Evolutionary conservation across 2,888 invertebrate species (phyloP).

Genomic region (Andrena camellia): DNA sequence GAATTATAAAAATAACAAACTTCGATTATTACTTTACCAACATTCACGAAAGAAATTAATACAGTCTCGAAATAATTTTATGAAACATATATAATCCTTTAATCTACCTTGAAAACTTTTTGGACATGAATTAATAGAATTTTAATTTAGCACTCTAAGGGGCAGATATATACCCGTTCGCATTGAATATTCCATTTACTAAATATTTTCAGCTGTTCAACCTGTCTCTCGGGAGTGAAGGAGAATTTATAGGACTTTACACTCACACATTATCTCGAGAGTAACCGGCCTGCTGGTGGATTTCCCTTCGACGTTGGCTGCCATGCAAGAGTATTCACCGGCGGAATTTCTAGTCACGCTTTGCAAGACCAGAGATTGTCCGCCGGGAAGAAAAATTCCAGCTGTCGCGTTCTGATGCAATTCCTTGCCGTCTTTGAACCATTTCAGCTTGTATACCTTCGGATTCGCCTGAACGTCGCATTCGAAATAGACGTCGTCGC

Average conservation of each 20-base stretch:
- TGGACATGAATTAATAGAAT: too few relatives aligned
- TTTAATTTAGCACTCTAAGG: too few relatives aligned
- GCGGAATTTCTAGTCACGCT: constrained; percentile 92
- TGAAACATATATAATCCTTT: too few relatives aligned
- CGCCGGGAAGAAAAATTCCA: constrained; percentile 94
- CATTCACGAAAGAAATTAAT: not conserved
- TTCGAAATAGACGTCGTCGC: constrained; percentile 95
- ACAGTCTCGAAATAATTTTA: too few relatives aligned
- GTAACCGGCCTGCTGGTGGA: constrained; percentile 85
- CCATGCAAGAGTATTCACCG: constrained; percentile 95
- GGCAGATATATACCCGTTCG: not conserved
- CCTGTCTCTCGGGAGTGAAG: not conserved
- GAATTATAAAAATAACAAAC: not conserved
- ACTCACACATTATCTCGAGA: constrained; percentile 82
- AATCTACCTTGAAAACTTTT: too few relatives aligned
- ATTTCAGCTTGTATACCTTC: constrained; percentile 92
- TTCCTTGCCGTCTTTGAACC: constrained; percentile 95
- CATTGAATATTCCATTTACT: not conserved
- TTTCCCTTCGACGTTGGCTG: constrained; percentile 95
- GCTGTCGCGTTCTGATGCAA: constrained; percentile 93
- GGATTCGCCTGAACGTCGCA: constrained; percentile 94
- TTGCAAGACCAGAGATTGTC: constrained; percentile 92
- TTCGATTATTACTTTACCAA: not conserved
- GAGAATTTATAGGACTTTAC: not conserved
- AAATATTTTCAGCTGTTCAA: not conserved